These are phyloP conservation scores for Neoaliturus tenellus DNA, from an alignment of 2,888 invertebrate genomes.

Conservation along the genomic window DNA sequence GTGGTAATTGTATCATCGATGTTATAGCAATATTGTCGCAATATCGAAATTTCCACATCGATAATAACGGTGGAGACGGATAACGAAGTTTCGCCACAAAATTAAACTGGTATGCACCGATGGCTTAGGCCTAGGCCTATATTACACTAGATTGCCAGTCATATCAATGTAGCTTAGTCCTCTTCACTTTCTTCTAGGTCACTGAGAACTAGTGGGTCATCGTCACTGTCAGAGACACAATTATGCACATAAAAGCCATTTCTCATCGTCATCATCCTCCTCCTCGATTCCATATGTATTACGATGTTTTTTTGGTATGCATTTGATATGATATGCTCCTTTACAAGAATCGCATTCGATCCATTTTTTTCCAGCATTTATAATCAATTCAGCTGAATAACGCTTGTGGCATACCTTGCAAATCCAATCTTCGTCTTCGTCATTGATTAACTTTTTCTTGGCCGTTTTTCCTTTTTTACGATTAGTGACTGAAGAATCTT, in stretches of 20 bases:
- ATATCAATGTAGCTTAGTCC: too few relatives aligned
- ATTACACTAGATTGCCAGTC: too few relatives aligned
- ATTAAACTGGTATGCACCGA: too few relatives aligned
- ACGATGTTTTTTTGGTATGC: slow-evolving; percentile 26
- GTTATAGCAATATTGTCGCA: too few relatives aligned
- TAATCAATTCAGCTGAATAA: slow-evolving; percentile 26
- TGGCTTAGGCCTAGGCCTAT: too few relatives aligned
- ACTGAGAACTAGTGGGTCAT: too few relatives aligned
- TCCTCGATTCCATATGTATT: slow-evolving; percentile 10
- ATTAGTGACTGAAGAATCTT: background rate
- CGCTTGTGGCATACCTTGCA: slow-evolving; percentile 9
- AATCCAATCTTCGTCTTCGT: slow-evolving; percentile 26
- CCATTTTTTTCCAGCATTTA: background rate
- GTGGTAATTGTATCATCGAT: too few relatives aligned
- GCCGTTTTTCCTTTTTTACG: background rate
- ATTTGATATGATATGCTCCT: background rate
- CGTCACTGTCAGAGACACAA: slow-evolving; percentile 31
- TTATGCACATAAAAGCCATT: background rate
- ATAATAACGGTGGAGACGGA: too few relatives aligned
- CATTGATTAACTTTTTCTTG: slow-evolving; percentile 25
- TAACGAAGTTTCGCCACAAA: too few relatives aligned
- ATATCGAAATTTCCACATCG: too few relatives aligned
- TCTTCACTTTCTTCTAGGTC: too few relatives aligned
- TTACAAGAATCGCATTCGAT: slow-evolving; percentile 39
- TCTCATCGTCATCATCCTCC: slow-evolving; percentile 45